Base-by-base conservation (phyloP, 2,797 vertebrate species). In the Coregonus suidteri region DNA sequence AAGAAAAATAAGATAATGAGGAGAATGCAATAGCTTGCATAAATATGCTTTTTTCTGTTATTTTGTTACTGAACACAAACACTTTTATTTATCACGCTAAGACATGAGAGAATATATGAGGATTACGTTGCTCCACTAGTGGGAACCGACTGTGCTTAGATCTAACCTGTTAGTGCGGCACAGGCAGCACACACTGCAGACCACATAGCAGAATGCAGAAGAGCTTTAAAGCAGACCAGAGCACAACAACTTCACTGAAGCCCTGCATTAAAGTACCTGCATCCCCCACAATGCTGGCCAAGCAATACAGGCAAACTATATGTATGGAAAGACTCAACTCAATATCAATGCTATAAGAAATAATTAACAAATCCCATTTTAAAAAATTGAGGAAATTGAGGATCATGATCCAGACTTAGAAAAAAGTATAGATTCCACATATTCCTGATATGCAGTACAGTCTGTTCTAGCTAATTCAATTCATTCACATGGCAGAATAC, bases 201-300 rank as follows among this genome's bases (percentile, higher is more conserved):
- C 35, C 15, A 47, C 72, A 52, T 75, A 66, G 25, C 77, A 62
- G 18, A 68, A 77, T 52, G 51, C 47, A 59, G 47, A 65, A 41
- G 13, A 69, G 51, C 77, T 72, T 71, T 41, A 30, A 52, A 73
- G 37, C 13, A 1, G 7, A 74, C 65, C 77, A 15, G 41, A 76
- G 37, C 9, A 0, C 7, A 75, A 52, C 74, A 62, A 4, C 25
- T 59, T 15, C 31, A 74, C 5, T 16, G 53, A 11, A 70, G 68
- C 68, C 37, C 1, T 78, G n/a, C 51, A 71, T 11, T 70, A 13
- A 34, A 70, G 11, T 69, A 30, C 11, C 35, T 59, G 15, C 31
- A 11, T 47, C 7, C 35, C 41, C 47, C 54, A n/a, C 20, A 51
- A 31, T 35, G 41, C n/a, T 68, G n/a, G 14, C 15, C 34, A 51